Base-by-base conservation (phyloP, 2,797 vertebrate species). In the Pseudopleuronectes americanus region DNA sequence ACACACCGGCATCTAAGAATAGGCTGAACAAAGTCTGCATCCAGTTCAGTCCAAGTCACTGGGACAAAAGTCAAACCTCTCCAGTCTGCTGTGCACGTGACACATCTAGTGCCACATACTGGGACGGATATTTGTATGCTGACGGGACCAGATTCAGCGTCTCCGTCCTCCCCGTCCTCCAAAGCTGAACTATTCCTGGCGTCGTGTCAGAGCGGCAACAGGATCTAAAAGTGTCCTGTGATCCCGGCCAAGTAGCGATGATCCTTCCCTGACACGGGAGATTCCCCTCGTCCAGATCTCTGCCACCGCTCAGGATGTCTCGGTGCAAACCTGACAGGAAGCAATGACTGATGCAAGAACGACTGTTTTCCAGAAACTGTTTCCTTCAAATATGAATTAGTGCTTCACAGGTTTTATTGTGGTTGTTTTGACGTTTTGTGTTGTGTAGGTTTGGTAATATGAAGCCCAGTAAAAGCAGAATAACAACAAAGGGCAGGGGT, bases 171-270 rank as follows among this genome's bases (percentile, higher is more conserved):
- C 4, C 4, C 1, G 43, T 16, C 43, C 13, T 59, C 28, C 49
- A 71, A 60, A 75, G 78, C 63, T 47, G 33, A 0, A 1, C 76
- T 83, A 70, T 70, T 84, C 58, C 60, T 80, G 84, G 74, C 58
- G 1, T 1, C 3, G 21, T 61, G 31, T 73, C 63, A 68, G 61
- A 23, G 16, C 57, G 28, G 47, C 47, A 45, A 19, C 28, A 0
- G 6, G 6, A 31, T 79, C 80, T 88, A 89, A 85, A 90, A 64
- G 1, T 48, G 76, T 74, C 71, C 68, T 0, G 8, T 28, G 71
- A 55, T 70, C 57, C 47, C 9, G 0, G 19, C 52, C 64, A 71
- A 72, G 57, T 9, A 48, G 7, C 49, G 71, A 70, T 38, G 55
- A 53, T 21, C 33, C 0, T 0, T 9, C 24, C 23, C 17, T 17